These are phyloP conservation scores for Aphidoletes aphidimyza DNA, from an alignment of 2,888 invertebrate species.

Conservation along the genomic window DNA sequence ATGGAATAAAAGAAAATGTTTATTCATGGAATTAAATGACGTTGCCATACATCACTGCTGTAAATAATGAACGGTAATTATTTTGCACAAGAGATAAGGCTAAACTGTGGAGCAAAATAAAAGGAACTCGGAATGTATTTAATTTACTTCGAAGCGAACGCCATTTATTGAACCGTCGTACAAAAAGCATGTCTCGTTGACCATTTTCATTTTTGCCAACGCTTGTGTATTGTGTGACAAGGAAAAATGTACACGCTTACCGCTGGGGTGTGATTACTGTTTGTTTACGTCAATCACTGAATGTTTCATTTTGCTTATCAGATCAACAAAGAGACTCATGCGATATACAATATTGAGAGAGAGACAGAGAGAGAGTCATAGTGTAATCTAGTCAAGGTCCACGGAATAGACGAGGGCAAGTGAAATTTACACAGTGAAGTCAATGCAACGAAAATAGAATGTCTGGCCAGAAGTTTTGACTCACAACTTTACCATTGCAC, in stretches of 20 bases:
- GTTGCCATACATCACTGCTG: background rate
- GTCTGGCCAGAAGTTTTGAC: background rate
- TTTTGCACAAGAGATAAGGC: slow-evolving; percentile 19
- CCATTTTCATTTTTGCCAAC: background rate
- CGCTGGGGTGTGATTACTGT: background rate
- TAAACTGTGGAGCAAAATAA: background rate
- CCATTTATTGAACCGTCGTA: too few relatives aligned
- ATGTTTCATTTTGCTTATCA: slow-evolving; percentile 29
- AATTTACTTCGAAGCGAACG: background rate
- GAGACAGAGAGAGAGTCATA: too few relatives aligned
- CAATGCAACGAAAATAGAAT: background rate
- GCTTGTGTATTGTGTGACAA: slow-evolving; percentile 22
- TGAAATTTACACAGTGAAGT: background rate
- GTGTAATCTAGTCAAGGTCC: background rate
- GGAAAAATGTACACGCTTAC: background rate
- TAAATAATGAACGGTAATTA: slow-evolving; percentile 49
- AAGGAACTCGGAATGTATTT: background rate
- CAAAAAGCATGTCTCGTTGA: background rate
- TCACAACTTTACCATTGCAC: background rate
- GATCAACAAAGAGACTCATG: background rate
- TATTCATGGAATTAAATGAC: slow-evolving; percentile 3
- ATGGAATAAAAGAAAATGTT: background rate
- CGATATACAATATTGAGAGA: too few relatives aligned
- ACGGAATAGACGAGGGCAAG: background rate
- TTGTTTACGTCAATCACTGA: background rate